A percentile compares a stretch with the other conserved stretches of the same genome.
phyloP scores from a whole-genome alignment of 2,888 invertebrate genomes.

The Drosophila atripex region DNA sequence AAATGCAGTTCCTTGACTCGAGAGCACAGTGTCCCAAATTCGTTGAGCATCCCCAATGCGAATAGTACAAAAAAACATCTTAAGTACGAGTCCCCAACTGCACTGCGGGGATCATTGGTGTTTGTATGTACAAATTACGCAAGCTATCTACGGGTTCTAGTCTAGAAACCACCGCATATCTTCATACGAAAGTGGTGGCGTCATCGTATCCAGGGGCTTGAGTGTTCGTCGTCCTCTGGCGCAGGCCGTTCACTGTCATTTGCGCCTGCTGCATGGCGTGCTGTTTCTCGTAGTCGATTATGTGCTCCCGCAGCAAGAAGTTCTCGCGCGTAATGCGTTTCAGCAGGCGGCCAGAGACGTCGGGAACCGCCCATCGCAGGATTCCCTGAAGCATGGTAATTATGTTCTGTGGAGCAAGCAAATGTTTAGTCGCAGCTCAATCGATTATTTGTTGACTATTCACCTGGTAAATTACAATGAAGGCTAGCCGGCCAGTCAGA shows the following conservation, averaged over 20 bases:
- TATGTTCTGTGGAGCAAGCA: slow-evolving; percentile 86
- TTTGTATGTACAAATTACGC: slow-evolving; percentile 57
- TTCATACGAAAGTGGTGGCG: slow-evolving; percentile 51
- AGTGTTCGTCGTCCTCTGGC: slow-evolving; percentile 41
- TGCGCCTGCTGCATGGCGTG: slow-evolving; percentile 46
- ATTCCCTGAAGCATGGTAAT: slow-evolving; percentile 89
- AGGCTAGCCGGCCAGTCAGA: slow-evolving; percentile 89
- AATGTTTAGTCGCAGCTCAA: slow-evolving; percentile 10
- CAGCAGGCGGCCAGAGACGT: slow-evolving; percentile 88
- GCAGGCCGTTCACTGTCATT: slow-evolving; percentile 20
- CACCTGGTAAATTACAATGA: slow-evolving; percentile 90
- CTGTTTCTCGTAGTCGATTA: slow-evolving; percentile 86
- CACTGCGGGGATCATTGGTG: slow-evolving; percentile 3
- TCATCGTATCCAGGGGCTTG: slow-evolving; percentile 34
- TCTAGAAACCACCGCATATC: slow-evolving; percentile 1
- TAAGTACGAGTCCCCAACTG: slow-evolving; percentile 36
- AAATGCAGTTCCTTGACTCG: slow-evolving; percentile 36
- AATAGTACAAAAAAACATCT: slow-evolving; percentile 30
- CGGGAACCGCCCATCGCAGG: slow-evolving; percentile 91
- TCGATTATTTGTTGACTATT: background rate
- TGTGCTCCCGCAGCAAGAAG: slow-evolving; percentile 89
- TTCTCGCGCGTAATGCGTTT: slow-evolving; percentile 90
- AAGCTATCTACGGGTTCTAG: slow-evolving; percentile 20
- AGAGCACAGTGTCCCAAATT: slow-evolving; percentile 7
- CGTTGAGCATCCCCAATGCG: slow-evolving; percentile 38